These are phyloP conservation scores for Papilio protenor DNA, from an alignment of 2,888 invertebrate genomes.

Conservation along the genomic window DNA sequence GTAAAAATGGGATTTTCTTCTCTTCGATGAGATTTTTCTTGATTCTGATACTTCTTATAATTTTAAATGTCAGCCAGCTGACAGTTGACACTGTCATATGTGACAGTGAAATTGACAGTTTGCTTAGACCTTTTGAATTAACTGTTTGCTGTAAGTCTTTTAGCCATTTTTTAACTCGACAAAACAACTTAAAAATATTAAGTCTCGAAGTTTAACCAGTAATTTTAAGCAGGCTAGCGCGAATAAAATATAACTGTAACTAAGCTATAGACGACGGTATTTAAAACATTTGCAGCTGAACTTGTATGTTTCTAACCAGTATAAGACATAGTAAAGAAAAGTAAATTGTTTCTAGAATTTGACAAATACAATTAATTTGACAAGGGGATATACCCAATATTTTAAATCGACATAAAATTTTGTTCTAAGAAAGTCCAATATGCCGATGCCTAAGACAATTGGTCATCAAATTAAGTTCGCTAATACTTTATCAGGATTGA, in stretches of 20 bases:
- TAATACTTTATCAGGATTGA: constrained; percentile 60
- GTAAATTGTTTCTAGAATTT: background rate
- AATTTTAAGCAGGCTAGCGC: too few relatives aligned
- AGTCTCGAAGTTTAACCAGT: too few relatives aligned
- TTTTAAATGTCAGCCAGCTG: background rate
- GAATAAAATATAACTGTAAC: background rate
- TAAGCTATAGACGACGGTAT: background rate
- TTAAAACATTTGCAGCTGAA: background rate
- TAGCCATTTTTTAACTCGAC: background rate
- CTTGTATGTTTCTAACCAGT: background rate
- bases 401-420: background rate
- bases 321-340: background rate
- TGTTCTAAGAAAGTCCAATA: constrained; percentile 27
- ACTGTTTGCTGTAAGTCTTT: background rate
- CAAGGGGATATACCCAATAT: background rate
- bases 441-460: constrained; percentile 56
- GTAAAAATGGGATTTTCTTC: background rate
- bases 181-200: too few relatives aligned
- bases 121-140: too few relatives aligned
- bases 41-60: background rate
- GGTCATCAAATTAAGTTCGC: constrained; percentile 65
- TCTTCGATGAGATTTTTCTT: background rate
- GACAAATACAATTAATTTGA: background rate
- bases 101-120: too few relatives aligned
- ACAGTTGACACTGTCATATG: background rate